These are phyloP conservation scores for Sphecodes monilicornis DNA, from an alignment of 2,888 invertebrate species.

Conservation along the genomic window DNA sequence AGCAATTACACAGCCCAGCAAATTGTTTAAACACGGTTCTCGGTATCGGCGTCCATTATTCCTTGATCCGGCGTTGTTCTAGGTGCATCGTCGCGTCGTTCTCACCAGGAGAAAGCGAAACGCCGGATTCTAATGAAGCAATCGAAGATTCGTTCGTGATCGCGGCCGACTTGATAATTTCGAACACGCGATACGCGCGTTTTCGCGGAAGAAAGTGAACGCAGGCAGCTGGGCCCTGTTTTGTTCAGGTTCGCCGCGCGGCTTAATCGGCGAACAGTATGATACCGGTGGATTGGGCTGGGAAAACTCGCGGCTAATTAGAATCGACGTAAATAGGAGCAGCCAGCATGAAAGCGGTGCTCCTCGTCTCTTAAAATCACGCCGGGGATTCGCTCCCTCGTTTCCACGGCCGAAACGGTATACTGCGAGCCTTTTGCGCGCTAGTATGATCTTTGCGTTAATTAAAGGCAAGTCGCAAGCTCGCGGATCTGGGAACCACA, in stretches of 20 bases:
- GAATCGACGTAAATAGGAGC: constrained; percentile 49
- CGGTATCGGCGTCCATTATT: neutral
- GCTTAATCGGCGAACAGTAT: constrained; percentile 24
- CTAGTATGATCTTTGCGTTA: constrained; percentile 41
- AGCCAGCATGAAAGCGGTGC: constrained; percentile 60
- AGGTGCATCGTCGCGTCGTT: neutral
- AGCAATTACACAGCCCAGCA: neutral
- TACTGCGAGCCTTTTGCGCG: neutral
- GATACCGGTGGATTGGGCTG: constrained; percentile 12
- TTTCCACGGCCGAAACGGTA: constrained; percentile 63
- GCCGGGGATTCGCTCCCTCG: constrained; percentile 50
- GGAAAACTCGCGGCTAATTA: constrained; percentile 62
- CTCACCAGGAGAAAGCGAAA: constrained; percentile 39
- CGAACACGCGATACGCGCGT: constrained; percentile 49
- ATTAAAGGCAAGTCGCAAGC: constrained; percentile 51
- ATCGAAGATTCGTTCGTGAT: constrained; percentile 22
- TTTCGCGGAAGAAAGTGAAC: constrained; percentile 47
- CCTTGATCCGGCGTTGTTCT: neutral
- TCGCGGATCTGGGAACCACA: constrained; percentile 69
- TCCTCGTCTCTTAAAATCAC: constrained; percentile 36
- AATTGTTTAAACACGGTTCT: neutral
- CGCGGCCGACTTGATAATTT: constrained; percentile 26
- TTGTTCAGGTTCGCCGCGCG: neutral
- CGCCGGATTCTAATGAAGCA: constrained; percentile 32
- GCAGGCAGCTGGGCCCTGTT: neutral